These are phyloP conservation scores for Zeus faber DNA, from an alignment of 2,113 vertebrate species.

Conservation along the genomic window DNA sequence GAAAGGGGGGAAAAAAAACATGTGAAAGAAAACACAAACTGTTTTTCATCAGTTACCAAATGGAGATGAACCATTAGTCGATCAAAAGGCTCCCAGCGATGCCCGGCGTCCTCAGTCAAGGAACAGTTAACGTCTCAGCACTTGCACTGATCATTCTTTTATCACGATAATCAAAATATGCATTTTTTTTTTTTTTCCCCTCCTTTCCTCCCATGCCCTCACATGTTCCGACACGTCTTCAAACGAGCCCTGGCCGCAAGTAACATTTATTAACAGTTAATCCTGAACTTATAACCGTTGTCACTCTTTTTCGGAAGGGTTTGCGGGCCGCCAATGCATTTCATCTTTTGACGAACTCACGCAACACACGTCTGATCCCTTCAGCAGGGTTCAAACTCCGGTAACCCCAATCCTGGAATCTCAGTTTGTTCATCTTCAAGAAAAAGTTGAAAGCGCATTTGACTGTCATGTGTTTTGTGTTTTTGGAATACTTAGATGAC, in stretches of 20 bases:
- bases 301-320: no score
- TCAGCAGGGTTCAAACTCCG: no score
- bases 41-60: constrained; percentile 8
- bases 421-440: no score
- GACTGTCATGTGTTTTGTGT: no score
- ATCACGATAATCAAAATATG: constrained; percentile 71
- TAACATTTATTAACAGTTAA: neutral
- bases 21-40: constrained; percentile 5
- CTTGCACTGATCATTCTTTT: constrained; percentile 51
- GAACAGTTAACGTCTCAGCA: constrained; percentile 50
- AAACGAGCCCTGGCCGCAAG: neutral
- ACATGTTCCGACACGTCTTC: neutral
- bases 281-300: no score
- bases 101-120: constrained; percentile 27
- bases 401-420: no score
- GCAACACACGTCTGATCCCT: no score
- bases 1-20: neutral
- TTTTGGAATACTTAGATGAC: no score
- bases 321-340: no score
- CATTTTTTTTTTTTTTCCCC: constrained; percentile 50
- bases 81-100: constrained; percentile 7
- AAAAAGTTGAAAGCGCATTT: no score
- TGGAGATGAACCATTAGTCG: constrained; percentile 9
- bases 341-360: no score
- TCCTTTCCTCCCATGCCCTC: constrained; percentile 58